Base-by-base conservation (phyloP, 2,888 invertebrate species). In the Chrysopilus asiliformis region DNA sequence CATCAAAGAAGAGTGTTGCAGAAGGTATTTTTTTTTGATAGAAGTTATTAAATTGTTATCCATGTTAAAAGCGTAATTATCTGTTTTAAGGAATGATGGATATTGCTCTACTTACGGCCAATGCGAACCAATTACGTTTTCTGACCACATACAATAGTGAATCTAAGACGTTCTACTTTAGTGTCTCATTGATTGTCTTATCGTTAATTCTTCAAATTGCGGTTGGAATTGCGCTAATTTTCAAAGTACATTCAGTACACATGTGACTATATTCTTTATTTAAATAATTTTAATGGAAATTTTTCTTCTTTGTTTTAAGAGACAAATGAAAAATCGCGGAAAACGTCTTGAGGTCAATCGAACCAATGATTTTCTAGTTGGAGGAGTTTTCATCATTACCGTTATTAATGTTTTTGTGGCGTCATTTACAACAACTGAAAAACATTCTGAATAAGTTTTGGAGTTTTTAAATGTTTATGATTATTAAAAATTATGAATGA, bases 401-500 rank as follows among this genome's bases (percentile, higher is more conserved):
- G 70, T 78, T 29, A 66, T 79, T 45, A 80, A 80, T 51, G 71
- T 80, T 24, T 68, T 80, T 43, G 68, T 78, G 34, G 75, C 77
- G 6, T 56, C 58, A 13, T 57, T 63, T 32, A 63, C 64, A 30
- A 56, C 58, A 22, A 60, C 59, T 16, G 54, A 56, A 10, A 24
- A n/a, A n/a, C 24, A 9, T 22, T 22, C 8, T 9, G 24, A 22
- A 22, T 10, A 22, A 10, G 24, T 22, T 22, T 10, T 22, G 8
- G 10, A 22, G 10, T 9, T 9, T 8, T 22, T 9, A 9, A 22
- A 22, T 9, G 10, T 22, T 22, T 22, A 22, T 10, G 10, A 22
- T 22, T 22, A 22, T 22, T 10, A 9, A 8, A 8, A 22, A 22
- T 22, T 10, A 10, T 22, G 24, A 9, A 22, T n/a, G n/a, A n/a